Base-by-base conservation (phyloP, 2,888 invertebrate genomes). In the Sipha maydis region DNA sequence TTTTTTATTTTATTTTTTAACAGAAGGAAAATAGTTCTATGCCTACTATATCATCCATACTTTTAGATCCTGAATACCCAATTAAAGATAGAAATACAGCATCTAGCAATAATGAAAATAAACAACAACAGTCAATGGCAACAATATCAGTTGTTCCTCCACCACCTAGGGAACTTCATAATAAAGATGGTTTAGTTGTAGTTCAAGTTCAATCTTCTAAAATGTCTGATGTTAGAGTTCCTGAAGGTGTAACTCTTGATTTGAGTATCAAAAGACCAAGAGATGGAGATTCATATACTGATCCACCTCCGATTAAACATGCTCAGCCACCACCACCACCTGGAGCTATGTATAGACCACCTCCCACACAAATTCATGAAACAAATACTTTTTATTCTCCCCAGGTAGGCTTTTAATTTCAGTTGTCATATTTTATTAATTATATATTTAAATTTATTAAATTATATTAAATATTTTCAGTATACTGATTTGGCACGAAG, bases 181-280 rank as follows among this genome's bases (percentile, higher is more conserved):
- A 84, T 92, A 94, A 94, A 90, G 95, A 95, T 90, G 95, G 95
- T 90, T 92, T 95, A 79, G 94, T 95, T 89, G 93, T 95, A 85
- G 92, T 94, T 91, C 94, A 94, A 91, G 93, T 94, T 17, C 88
- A 88, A 61, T 88, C 88, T 82, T 85, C 88, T 28, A 88, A 88
- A 88, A 61, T 82, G 2, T 82, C 88, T 67, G 88, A 88, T 31
- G 80, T 88, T 48, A 88, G 88, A 88, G 82, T 88, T 67, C 80
- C 88, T 31, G 88, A 88, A 21, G 88, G 88, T 82, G 88, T 88
- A 41, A 96, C 95, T 0, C 92, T 96, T 0, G 96, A 96, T 91
- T 92, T 96, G 90, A 96, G 96, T 91, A 95, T 96, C 89, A 96
- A 96, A 92, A 95, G 95, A 90, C 95, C 95, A 3, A 92, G 95